Evolutionary conservation across 2,113 vertebrate species (phyloP).

Genomic region (Oceanodroma tethys): DNA sequence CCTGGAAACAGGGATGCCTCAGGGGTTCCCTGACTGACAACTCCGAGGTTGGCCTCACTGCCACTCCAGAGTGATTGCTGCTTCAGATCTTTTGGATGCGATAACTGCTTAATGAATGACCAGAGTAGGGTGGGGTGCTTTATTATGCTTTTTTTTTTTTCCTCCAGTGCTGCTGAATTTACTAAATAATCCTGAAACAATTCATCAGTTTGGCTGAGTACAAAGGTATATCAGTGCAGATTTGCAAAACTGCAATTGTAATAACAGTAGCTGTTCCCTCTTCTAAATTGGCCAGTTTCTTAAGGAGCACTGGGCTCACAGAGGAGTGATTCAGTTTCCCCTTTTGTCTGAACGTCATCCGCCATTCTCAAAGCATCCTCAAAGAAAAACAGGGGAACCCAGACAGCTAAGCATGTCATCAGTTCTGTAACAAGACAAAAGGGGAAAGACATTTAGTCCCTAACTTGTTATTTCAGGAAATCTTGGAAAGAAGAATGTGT

Average conservation of each 20-base stretch:
- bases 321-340: not conserved
- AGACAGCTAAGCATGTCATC: not conserved
- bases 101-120: not conserved
- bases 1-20: not conserved
- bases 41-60: not conserved
- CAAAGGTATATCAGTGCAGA: not conserved
- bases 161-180: not conserved
- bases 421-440: not conserved
- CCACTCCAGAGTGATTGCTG: not conserved
- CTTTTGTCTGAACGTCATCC: not conserved
- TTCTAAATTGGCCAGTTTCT: not conserved
- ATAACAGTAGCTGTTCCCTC: not conserved
- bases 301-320: not conserved
- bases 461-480: not conserved
- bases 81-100: not conserved
- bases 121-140: not conserved
- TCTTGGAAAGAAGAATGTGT: not conserved
- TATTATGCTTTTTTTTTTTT: not conserved
- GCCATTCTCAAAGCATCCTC: not conserved
- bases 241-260: not conserved
- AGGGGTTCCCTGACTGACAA: not conserved
- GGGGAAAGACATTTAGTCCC: not conserved
- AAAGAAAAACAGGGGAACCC: not conserved
- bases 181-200: not conserved
- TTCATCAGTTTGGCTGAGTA: not conserved